These are phyloP conservation scores for Biston stratarius DNA, from an alignment of 2,888 invertebrate genomes.

Conservation along the genomic window DNA sequence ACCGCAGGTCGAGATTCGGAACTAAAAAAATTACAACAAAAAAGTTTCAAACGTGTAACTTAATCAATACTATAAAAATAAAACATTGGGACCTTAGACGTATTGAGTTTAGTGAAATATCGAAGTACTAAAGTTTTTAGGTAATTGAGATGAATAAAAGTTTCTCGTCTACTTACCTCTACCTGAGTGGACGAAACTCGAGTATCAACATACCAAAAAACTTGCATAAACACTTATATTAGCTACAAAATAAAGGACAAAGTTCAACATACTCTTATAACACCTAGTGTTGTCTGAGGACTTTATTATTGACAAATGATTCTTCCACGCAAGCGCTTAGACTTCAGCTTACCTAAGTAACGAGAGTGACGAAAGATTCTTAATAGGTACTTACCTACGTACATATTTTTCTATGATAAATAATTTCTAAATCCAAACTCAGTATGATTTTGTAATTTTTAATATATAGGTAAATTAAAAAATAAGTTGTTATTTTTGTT, in stretches of 20 bases:
- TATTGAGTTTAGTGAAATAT: not conserved
- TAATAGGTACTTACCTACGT: not conserved
- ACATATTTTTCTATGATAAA: no score
- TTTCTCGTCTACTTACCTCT: not conserved
- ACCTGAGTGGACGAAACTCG: no score
- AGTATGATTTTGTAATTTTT: no score
- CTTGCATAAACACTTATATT: constrained; percentile 12
- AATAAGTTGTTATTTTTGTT: no score
- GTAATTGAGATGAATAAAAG: not conserved
- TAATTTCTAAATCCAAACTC: no score
- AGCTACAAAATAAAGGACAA: constrained; percentile 47
- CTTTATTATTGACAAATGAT: constrained; percentile 27
- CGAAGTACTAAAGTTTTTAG: not conserved
- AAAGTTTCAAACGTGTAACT: no score
- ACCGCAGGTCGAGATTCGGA: no score
- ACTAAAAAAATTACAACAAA: no score
- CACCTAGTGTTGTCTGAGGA: constrained; percentile 35
- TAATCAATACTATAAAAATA: no score
- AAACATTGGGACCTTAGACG: no score
- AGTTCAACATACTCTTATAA: constrained; percentile 43
- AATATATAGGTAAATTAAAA: no score
- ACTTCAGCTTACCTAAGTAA: not conserved
- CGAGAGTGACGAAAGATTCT: no score
- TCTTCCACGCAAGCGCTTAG: constrained; percentile 8
- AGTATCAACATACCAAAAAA: not conserved